These are phyloP conservation scores for Aphelinus certus DNA, from an alignment of 1,140 invertebrate genomes.

Conservation along the genomic window DNA sequence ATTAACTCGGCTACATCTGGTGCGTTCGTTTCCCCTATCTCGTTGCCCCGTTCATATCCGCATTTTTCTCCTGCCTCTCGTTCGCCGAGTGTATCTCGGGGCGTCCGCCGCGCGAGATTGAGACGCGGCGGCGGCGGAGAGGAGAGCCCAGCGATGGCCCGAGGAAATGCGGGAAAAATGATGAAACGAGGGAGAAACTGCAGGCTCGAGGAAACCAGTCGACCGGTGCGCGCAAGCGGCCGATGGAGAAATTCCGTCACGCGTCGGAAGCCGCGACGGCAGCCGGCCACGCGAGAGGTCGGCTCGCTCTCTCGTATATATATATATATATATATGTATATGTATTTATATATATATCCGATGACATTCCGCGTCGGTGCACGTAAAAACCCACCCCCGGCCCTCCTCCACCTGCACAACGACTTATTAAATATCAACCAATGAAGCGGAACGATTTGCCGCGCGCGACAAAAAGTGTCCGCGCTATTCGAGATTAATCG, in stretches of 20 bases:
- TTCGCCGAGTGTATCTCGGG: neutral
- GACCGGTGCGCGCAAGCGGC: neutral
- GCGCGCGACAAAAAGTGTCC: no score
- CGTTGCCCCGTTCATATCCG: conserved; percentile 1
- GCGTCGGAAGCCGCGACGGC: conserved; percentile 15
- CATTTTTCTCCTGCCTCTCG: neutral
- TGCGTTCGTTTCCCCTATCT: neutral
- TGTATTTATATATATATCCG: neutral
- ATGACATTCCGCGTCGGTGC: conserved; percentile 6
- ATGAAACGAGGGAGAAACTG: neutral
- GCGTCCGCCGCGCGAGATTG: neutral
- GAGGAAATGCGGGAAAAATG: neutral
- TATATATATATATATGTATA: neutral
- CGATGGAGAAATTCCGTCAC: conserved; percentile 31
- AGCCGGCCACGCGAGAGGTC: neutral
- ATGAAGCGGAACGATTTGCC: no score
- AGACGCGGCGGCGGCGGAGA: neutral
- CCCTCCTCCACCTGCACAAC: no score
- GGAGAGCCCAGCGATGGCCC: neutral
- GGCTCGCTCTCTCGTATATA: neutral
- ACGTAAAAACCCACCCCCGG: no score
- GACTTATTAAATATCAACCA: no score
- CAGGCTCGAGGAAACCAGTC: neutral
- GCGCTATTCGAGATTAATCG: no score
- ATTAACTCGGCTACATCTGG: neutral